Conservation (phyloP, 2,888 invertebrate species). For the Lottia scabra region DNA sequence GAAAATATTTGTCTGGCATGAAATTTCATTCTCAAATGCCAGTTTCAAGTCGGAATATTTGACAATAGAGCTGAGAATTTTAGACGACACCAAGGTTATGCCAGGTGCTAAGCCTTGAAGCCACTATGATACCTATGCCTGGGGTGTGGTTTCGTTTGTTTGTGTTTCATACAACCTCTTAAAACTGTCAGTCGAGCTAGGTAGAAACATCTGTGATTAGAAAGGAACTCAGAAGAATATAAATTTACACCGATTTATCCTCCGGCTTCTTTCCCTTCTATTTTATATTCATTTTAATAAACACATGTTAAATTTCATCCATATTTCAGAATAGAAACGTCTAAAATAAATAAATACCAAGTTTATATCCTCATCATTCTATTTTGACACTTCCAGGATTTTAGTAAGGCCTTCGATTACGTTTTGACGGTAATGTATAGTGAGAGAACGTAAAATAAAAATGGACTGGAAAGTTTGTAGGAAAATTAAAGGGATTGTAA, state of each 20-base stretch:
- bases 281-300: background rate
- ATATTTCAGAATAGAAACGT: no score
- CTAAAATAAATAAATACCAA: no score
- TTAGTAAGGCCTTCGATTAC: no score
- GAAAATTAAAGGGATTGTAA: no score
- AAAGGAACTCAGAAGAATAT: background rate
- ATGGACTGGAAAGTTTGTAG: no score
- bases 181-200: background rate
- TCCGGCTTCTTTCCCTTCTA: background rate
- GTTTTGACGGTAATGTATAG: no score
- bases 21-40: no score
- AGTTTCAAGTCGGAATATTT: no score
- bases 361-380: no score
- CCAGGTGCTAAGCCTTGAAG: background rate
- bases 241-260: background rate
- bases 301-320: background rate
- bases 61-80: background rate
- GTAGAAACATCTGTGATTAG: background rate
- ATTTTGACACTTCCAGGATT: no score
- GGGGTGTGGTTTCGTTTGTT: slow-evolving; percentile 2
- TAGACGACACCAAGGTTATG: background rate
- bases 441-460: no score
- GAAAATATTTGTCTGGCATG: no score
- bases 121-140: background rate
- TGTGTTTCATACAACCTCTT: background rate